These are phyloP conservation scores for Bombus affinis DNA, from an alignment of 1,140 invertebrate species.

Conservation along the genomic window DNA sequence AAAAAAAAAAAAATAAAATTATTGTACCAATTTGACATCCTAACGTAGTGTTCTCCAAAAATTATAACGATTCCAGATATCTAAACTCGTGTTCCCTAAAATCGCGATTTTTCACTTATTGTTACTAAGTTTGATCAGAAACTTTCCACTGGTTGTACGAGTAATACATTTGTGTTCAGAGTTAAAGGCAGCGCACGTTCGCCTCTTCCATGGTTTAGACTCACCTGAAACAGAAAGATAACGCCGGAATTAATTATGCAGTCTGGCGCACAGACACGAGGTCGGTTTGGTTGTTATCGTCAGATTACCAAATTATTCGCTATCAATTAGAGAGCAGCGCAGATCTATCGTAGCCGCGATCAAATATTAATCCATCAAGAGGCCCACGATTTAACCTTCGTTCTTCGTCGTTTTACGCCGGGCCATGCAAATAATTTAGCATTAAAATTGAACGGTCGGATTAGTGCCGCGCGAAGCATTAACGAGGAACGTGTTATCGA, in stretches of 20 bases:
- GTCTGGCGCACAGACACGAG: background rate
- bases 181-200: conserved; percentile 32
- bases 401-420: conserved; percentile 13
- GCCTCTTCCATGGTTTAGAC: conserved; percentile 52
- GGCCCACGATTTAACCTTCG: conserved; percentile 17
- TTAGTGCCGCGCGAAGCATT: background rate
- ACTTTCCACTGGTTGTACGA: too few relatives aligned
- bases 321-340: conserved; percentile 57
- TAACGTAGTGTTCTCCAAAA: too few relatives aligned
- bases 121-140: too few relatives aligned
- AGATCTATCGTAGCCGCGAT: conserved; percentile 56
- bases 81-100: too few relatives aligned
- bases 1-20: too few relatives aligned
- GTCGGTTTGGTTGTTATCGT: conserved; percentile 55
- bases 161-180: too few relatives aligned
- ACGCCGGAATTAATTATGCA: conserved; percentile 66
- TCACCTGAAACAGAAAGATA: conserved; percentile 74
- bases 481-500: background rate
- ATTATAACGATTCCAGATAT: too few relatives aligned
- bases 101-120: too few relatives aligned
- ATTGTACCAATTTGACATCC: too few relatives aligned
- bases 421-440: conserved; percentile 14
- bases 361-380: conserved; percentile 29
- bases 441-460: background rate
- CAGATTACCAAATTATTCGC: conserved; percentile 67